Evolutionary conservation across 1,140 invertebrate species (phyloP).

Genomic region (Nasonia giraulti): DNA sequence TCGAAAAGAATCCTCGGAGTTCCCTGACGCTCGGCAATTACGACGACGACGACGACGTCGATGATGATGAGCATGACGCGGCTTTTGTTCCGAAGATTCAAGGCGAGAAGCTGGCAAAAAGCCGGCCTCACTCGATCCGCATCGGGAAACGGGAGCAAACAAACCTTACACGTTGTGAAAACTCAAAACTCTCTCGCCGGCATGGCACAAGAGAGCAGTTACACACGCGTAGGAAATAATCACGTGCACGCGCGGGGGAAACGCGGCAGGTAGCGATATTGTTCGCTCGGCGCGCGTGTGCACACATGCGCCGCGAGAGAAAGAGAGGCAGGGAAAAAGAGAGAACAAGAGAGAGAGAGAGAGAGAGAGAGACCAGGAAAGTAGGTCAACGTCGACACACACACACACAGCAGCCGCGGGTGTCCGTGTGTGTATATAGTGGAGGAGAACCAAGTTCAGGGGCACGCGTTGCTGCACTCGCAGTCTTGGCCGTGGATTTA

Average conservation of each 20-base stretch:
- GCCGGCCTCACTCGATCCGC: neutral
- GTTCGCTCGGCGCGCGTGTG: constrained; percentile 55
- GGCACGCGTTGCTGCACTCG: constrained; percentile 64
- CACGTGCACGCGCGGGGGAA: constrained; percentile 10
- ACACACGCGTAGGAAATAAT: constrained; percentile 42
- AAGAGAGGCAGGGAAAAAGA: neutral
- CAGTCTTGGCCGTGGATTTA: neutral
- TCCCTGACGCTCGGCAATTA: neutral
- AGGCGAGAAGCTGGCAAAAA: neutral
- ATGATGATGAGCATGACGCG: neutral
- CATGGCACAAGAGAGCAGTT: constrained; percentile 12
- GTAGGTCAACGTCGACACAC: constrained; percentile 69
- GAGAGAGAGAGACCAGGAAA: constrained; percentile 62
- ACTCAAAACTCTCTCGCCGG: neutral
- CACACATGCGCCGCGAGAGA: neutral
- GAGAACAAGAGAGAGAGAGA: constrained; percentile 53
- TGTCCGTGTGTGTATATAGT: constrained; percentile 11
- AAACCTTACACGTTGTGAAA: too few relatives aligned
- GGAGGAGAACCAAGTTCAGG: constrained; percentile 71
- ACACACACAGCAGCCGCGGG: constrained; percentile 53
- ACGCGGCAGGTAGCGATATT: constrained; percentile 56
- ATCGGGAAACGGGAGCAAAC: neutral
- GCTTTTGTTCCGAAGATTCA: neutral
- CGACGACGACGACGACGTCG: neutral
- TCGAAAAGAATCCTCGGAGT: neutral